These are phyloP conservation scores for Pterocles burchelli DNA, from an alignment of 2,113 vertebrate species.

Conservation along the genomic window DNA sequence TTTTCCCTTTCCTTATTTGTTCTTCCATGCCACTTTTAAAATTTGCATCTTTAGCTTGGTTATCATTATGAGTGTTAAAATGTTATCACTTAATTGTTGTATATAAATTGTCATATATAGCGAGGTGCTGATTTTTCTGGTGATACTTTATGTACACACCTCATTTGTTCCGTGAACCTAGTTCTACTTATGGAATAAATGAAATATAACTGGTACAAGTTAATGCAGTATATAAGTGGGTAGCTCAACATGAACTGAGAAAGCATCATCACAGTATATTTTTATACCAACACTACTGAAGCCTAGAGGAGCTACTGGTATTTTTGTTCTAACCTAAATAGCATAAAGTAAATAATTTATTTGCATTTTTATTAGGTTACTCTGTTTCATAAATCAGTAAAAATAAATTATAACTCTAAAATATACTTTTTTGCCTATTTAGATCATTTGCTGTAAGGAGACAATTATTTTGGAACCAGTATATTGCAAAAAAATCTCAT, in stretches of 20 bases:
- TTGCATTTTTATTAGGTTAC: not conserved
- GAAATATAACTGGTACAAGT: not conserved
- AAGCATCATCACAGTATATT: not conserved
- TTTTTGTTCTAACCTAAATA: conserved; percentile 16
- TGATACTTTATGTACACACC: not conserved
- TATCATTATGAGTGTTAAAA: not conserved
- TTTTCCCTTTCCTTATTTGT: not conserved
- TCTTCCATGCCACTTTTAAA: not conserved
- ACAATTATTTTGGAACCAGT: not conserved
- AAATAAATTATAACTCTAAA: not conserved
- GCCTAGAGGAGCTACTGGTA: not conserved
- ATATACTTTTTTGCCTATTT: not conserved
- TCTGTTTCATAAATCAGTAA: not conserved
- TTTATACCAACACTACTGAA: not conserved
- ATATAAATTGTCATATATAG: not conserved
- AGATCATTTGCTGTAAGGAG: not conserved
- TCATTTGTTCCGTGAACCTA: not conserved
- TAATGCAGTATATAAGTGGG: not conserved
- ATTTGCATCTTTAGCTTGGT: not conserved
- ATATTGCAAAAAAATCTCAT: not conserved
- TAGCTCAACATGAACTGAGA: not conserved
- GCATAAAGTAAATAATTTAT: not conserved
- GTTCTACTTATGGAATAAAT: not conserved
- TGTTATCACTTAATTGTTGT: not conserved
- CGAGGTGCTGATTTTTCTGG: not conserved